Base-by-base conservation (phyloP, 2,888 invertebrate genomes). In the Oasisia sp. region DNA sequence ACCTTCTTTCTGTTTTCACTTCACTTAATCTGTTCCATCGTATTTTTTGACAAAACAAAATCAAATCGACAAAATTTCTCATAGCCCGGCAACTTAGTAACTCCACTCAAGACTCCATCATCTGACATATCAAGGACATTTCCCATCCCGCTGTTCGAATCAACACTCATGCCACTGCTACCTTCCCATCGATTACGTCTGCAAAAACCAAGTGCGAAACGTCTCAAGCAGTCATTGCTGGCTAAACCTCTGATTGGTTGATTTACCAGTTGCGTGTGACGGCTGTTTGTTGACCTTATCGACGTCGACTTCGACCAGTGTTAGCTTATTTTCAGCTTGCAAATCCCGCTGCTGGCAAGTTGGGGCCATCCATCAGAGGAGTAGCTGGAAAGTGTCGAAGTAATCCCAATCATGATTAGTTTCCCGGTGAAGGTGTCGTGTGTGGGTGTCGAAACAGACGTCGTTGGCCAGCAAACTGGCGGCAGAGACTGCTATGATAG, bases 311-410 rank as follows among this genome's bases (percentile, higher is more conserved):
- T 11, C 27, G 19, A 19, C 27, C 74, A 27, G 74, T n/a, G 74
- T 74, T 74, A n/a, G 27, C 74, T 74, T 74, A 74, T 74, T 74
- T 74, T 74, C 74, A 74, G 74, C 74, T 27, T 74, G 74, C 74
- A 0, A 74, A 74, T 74, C 74, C 74, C 27, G 74, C 74, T 74
- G 74, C 74, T 3, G 14, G 7, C 19, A 5, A 27, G 74, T 19
- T 27, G 27, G 74, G 7, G 0, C 74, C 3, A 74, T n/a, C 27
- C 74, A 74, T n/a, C 74, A 74, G 74, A 27, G 19, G 74, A 27
- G 19, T 27, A 27, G 74, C 27, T 3, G 74, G 4, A 5, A 74
- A 74, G 74, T 74, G 74, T 74, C 74, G 27, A 7, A 1, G 27
- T 74, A 74, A 74, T 74, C n/a, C 74, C 27, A 74, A 5, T 74